These are phyloP conservation scores for Harpagifer antarcticus DNA, from an alignment of 2,797 vertebrate species.

Conservation along the genomic window DNA sequence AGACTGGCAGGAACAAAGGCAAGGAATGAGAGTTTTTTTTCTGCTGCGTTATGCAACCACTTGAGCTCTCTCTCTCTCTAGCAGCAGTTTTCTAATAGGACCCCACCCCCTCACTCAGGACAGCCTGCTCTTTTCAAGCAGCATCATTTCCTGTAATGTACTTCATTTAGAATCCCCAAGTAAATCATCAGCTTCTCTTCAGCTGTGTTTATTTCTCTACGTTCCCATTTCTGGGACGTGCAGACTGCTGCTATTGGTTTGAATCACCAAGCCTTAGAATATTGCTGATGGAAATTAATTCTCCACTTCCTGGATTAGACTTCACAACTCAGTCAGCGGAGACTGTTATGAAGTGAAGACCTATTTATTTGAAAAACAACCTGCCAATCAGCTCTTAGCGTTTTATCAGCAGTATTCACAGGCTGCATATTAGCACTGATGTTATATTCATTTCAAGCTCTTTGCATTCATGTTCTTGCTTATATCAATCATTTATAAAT, in stretches of 20 bases:
- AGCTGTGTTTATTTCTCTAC: constrained; percentile 70
- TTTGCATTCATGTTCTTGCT: constrained; percentile 34
- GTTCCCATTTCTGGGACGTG: constrained; percentile 52
- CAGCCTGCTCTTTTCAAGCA: constrained; percentile 83
- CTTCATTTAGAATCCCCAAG: constrained; percentile 81
- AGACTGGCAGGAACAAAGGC: constrained; percentile 79
- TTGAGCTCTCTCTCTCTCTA: constrained; percentile 72
- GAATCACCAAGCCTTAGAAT: constrained; percentile 69
- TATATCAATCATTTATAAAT: constrained; percentile 16
- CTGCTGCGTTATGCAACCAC: constrained; percentile 84
- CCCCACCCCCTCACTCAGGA: constrained; percentile 82
- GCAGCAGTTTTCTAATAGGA: constrained; percentile 81
- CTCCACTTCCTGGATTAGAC: constrained; percentile 62
- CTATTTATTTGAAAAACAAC: constrained; percentile 19
- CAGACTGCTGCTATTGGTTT: constrained; percentile 68
- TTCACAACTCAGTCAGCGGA: constrained; percentile 56
- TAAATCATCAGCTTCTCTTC: constrained; percentile 77
- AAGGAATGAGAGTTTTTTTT: constrained; percentile 76
- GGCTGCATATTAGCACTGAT: constrained; percentile 50
- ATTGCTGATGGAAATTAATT: constrained; percentile 72
- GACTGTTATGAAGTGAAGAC: constrained; percentile 58
- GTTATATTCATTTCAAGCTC: constrained; percentile 37
- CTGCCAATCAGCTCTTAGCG: constrained; percentile 35
- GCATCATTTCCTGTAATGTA: constrained; percentile 85
- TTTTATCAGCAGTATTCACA: constrained; percentile 52